Evolutionary conservation across 2,888 invertebrate species (phyloP).

Genomic region (Drosophila kambysellisi): DNA sequence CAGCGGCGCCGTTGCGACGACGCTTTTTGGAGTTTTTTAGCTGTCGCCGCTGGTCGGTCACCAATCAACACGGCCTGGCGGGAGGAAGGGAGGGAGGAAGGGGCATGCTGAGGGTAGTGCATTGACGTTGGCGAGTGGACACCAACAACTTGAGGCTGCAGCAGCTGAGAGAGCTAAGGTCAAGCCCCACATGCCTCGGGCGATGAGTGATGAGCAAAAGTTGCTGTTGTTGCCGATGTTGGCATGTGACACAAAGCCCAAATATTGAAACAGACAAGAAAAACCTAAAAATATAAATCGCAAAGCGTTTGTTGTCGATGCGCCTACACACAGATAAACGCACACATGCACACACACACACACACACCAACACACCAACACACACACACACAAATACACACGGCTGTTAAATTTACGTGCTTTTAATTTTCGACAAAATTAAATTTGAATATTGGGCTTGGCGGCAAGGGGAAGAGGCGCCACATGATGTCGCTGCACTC

Average conservation of each 20-base stretch:
- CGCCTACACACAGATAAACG: slow-evolving; percentile 61
- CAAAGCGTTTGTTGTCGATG: slow-evolving; percentile 42
- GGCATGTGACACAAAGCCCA: slow-evolving; percentile 55
- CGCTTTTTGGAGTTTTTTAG: slow-evolving; percentile 42
- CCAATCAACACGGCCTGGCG: slow-evolving; percentile 35
- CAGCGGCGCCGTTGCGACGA: slow-evolving; percentile 70
- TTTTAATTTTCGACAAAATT: slow-evolving; percentile 73
- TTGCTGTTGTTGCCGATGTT: slow-evolving; percentile 17
- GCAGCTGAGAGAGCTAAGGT: slow-evolving; percentile 63
- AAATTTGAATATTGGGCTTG: slow-evolving; percentile 65
- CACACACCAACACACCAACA: slow-evolving; percentile 12
- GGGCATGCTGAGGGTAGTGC: slow-evolving; percentile 31
- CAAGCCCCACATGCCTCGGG: slow-evolving; percentile 54
- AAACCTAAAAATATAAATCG: slow-evolving; percentile 68
- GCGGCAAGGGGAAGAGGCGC: slow-evolving; percentile 12
- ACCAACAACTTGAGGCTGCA: slow-evolving; percentile 17
- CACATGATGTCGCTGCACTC: slow-evolving; percentile 57
- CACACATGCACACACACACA: slow-evolving; percentile 52
- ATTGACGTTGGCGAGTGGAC: slow-evolving; percentile 71
- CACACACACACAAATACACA: slow-evolving; percentile 13
- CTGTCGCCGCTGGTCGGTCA: slow-evolving; percentile 27
- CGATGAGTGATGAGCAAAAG: slow-evolving; percentile 58
- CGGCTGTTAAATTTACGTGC: slow-evolving; percentile 67
- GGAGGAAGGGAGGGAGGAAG: neutral
- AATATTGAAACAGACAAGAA: slow-evolving; percentile 47